Base-by-base conservation (phyloP, 2,888 invertebrate genomes). In the Silvanus unidentatus region DNA sequence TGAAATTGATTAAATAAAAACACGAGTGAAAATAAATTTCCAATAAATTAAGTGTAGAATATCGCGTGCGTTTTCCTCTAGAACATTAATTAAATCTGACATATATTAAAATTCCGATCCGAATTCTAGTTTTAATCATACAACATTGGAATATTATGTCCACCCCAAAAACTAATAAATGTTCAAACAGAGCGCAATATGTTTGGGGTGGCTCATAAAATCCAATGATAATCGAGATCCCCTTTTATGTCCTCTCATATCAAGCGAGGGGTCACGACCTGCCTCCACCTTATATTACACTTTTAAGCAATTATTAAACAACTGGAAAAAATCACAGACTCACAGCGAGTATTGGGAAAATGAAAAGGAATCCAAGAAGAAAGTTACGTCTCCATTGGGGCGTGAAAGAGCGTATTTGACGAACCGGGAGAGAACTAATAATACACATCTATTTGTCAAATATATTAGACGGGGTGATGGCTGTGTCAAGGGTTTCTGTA, bases 51-150 rank as follows among this genome's bases (percentile, higher is more conserved):
- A 22, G 22, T 22, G 22, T n/a, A n/a, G n/a, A n/a, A n/a, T n/a
- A n/a, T n/a, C 22, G 22, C 8, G 22, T 8, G 8, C 22, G 3
- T 22, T 8, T 22, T 22, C 22, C 22, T 22, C 3, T 3, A 50
- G 52, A 43, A 63, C 66, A 66, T 68, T 66, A 68, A 68, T 68
- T 64, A 60, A 57, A 54, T 53, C 56, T 66, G 68, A 68, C 68
- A 62, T 63, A 59, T 68, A 68, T 68, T 68, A 67, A 68, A 68
- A 68, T 67, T 66, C 67, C 65, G 53, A 54, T 56, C 63, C 55
- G 50, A 52, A 32, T 55, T 55, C 53, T 56, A 54, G 58, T 55
- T 65, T 65, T 67, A 67, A 67, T 68, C 64, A 65, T 62, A 60
- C 65, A 12, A 57, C 65, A 63, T 22, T 5, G 3, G 8, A 22